Evolutionary conservation across 1,140 invertebrate species (phyloP), one percentile per base, ranked within the genome.

Genomic region (Rhyacophila brunnea): DNA sequence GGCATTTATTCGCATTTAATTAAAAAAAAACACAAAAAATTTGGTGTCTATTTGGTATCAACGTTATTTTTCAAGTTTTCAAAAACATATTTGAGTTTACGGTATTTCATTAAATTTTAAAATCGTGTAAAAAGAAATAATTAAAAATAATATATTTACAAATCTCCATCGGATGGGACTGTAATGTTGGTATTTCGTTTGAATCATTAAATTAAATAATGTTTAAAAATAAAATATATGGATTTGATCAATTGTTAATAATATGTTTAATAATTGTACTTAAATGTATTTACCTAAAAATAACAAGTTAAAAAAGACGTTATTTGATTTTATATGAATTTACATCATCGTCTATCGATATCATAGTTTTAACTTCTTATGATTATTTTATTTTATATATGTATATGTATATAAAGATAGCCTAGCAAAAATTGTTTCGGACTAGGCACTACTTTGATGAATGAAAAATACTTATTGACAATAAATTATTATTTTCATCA

Each of bases 401-500:
- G 44, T 20, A 46, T 17, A 49, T 58, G 44, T 20, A 46, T 17
- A 49, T 58, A 54, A 48, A 49, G 9, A 58, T n/a, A 52, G 35
- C 40, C 48, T 59, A 59, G 57, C 35, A 32, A 46, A 58, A 7
- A 23, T 49, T 59, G 57, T 59, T 59, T 52, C 42, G 18, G 38
- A 34, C 47, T 50, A 59, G 57, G 42, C 38, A 51, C 43, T 51
- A 52, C 17, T 17, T 47, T 36, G 43, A 52, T 44, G 32, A 52
- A 49, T 32, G 14, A 59, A 48, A 46, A 59, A 58, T 59, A 45
- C 48, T 59, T 52, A 59, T 43, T 40, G 57, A 59, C 57, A 59
- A 59, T 59, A 59, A 59, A 59, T 59, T 59, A 52, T 59, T 59
- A 7, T 44, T 38, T 51, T 19, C 49, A 23, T 58, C 55, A 47